Evolutionary conservation across 2,113 vertebrate genomes (phyloP), one percentile per base, ranked within the genome.

Genomic region (Phalacrocorax brasilianus): DNA sequence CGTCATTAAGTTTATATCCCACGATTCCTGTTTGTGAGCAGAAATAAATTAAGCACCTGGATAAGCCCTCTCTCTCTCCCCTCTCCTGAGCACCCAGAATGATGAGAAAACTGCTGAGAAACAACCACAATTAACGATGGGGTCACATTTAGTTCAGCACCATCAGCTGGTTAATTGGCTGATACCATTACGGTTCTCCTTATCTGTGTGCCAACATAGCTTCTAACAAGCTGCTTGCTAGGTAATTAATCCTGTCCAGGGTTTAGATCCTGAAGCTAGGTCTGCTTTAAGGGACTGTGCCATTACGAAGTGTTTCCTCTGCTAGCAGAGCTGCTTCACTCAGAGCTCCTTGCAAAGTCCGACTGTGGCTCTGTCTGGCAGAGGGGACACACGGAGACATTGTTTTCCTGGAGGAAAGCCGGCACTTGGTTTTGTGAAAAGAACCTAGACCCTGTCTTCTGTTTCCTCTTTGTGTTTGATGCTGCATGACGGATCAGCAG

Each of bases 111-210:
- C 95, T 94, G 92, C 97, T 92, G 88, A 97, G 97, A 98, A 98
- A 97, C 96, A 97, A 95, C 93, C 94, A 97, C 97, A 97, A 97
- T 98, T 97, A 98, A 97, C 7, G 94, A 82, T 40, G 88, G 97
- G 98, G 98, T 98, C 98, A 97, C 85, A 42, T 86, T 98, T 97
- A 98, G 98, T 98, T 98, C 98, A 98, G 97, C 96, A 89, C 97
- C 93, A 93, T 95, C 68, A 61, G 94, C 96, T 98, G 97, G 95
- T 96, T 98, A 98, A 98, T 98, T 98, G 98, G 97, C 98, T 97
- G 97, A 92, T 96, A 97, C 97, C 86, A 91, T 97, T 95, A 95
- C 94, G 79, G 88, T 76, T 96, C 87, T 40, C 96, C 97, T 98
- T 96, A 94, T 97, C 97, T 96, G 65, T 6, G 49, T 95, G 97